Evolutionary conservation across 2,113 vertebrate species (phyloP).

Genomic region (Datnioides undecimradiatus): DNA sequence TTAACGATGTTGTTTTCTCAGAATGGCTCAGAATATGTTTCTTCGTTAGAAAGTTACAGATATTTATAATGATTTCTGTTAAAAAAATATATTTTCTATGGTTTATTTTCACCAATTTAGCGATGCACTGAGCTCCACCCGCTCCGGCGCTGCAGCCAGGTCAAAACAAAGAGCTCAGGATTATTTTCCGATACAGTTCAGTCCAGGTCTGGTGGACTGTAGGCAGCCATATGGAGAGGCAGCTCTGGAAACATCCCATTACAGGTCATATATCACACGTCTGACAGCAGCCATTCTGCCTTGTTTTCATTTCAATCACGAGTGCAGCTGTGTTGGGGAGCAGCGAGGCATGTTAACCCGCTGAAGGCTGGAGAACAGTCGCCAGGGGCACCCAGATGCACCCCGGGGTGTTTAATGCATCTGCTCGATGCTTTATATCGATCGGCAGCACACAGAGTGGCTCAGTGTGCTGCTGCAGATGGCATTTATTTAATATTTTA

Average conservation of each 20-base stretch:
- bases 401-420: constrained; percentile 13
- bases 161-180: constrained; percentile 33
- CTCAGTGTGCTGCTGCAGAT: background rate
- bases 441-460: background rate
- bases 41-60: too few relatives aligned
- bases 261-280: constrained; percentile 92
- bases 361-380: constrained; percentile 58
- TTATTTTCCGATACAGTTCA: constrained; percentile 66
- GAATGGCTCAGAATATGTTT: too few relatives aligned
- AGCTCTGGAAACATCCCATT: constrained; percentile 93
- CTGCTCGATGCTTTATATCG: constrained; percentile 14
- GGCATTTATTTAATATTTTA: background rate
- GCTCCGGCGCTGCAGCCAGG: constrained; percentile 12
- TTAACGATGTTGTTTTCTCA: background rate
- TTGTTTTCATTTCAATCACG: constrained; percentile 95
- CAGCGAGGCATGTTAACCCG: constrained; percentile 84
- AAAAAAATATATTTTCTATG: background rate
- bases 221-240: constrained; percentile 89
- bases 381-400: background rate
- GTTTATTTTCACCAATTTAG: constrained; percentile 39
- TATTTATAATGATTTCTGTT: too few relatives aligned
- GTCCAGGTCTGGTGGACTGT: constrained; percentile 82
- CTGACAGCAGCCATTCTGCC: constrained; percentile 92
- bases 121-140: constrained; percentile 11
- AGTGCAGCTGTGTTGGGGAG: constrained; percentile 88